A percentile compares a stretch with the other conserved stretches of the same genome.
Conservation (phyloP, 2,113 vertebrate species). For the Porphyrio hochstetteri region DNA sequence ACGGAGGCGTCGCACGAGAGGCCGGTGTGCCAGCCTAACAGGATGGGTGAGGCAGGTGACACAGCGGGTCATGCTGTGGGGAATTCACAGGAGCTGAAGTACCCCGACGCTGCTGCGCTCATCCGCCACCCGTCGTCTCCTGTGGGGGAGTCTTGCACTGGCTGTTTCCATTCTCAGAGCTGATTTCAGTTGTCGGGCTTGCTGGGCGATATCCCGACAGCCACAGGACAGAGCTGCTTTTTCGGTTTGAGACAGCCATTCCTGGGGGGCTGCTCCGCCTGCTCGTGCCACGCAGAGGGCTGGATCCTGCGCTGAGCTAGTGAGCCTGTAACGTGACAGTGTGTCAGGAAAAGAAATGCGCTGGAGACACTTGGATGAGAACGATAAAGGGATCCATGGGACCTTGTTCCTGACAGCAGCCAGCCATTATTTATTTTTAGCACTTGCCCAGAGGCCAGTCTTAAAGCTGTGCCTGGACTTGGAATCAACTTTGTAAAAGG, state of each 20-base stretch:
- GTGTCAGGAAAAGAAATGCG: neutral
- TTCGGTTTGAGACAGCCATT: neutral
- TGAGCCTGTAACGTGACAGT: neutral
- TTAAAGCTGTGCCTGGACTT: neutral
- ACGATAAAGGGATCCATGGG: neutral
- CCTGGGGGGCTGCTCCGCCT: neutral
- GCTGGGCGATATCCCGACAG: fast-evolving
- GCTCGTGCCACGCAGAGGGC: neutral
- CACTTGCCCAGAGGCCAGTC: neutral
- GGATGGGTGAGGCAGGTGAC: neutral
- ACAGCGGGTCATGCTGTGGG: neutral
- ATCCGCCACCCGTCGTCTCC: neutral
- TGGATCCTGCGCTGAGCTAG: neutral
- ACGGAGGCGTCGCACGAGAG: fast-evolving
- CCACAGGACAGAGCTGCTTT: neutral
- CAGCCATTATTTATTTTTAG: neutral
- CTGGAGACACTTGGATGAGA: neutral
- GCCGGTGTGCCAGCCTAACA: neutral
- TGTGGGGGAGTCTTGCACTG: neutral
- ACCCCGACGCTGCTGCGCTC: neutral
- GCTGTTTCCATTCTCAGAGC: neutral
- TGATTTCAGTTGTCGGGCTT: neutral
- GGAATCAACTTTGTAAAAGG: no score
- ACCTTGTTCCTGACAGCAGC: neutral
- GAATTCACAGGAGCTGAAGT: neutral